phyloP scores from a whole-genome alignment of 2,113 vertebrate species.

The Cyanistes caeruleus region DNA sequence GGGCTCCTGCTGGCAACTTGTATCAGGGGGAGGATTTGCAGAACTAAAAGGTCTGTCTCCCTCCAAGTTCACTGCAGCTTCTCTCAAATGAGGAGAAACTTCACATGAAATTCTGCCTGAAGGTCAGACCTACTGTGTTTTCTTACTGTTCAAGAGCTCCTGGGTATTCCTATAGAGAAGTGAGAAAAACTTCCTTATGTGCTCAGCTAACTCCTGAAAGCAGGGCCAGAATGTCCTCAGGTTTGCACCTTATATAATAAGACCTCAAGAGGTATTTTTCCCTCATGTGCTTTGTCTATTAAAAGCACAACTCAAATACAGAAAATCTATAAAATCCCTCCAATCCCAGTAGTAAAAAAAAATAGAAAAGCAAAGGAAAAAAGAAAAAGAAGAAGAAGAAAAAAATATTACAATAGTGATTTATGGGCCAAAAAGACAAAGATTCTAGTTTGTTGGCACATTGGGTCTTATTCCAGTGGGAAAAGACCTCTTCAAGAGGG shows the following conservation, averaged over 20 bases:
- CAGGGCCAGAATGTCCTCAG: neutral
- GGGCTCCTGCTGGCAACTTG: neutral
- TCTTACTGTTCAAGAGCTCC: neutral
- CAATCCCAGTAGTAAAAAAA: neutral
- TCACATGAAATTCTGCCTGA: neutral
- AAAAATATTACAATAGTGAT: neutral
- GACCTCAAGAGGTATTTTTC: neutral
- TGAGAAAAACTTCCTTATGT: neutral
- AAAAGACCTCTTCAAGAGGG: neutral
- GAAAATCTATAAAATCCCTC: neutral
- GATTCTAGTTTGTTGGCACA: neutral
- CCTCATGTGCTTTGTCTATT: neutral
- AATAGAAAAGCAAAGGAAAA: neutral
- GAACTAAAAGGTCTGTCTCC: neutral
- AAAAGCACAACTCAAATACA: neutral
- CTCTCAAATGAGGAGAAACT: neutral
- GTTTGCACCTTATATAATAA: neutral
- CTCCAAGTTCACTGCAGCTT: neutral
- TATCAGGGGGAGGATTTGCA: neutral
- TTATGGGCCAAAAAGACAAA: neutral
- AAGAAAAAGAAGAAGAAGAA: too few relatives aligned
- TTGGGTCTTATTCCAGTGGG: neutral
- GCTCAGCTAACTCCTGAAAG: neutral
- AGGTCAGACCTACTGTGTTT: constrained; percentile 21
- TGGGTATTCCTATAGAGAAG: neutral